Conservation (phyloP, 2,888 invertebrate species). For the Seira sanloemensis region DNA sequence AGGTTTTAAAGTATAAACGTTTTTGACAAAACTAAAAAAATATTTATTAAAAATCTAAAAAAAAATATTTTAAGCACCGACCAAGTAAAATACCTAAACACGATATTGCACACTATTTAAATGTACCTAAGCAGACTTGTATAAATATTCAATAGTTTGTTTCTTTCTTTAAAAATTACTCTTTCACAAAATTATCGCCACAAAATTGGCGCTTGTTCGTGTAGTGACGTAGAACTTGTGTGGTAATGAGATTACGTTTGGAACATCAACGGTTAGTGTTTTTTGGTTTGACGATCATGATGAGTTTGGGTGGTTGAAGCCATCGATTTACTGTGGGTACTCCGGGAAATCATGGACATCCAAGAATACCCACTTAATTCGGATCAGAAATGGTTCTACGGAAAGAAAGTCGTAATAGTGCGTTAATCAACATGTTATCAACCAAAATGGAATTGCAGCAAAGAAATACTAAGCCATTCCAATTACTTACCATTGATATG, state of each 20-base stretch:
- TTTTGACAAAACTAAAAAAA: too few relatives aligned
- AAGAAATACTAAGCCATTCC: neutral
- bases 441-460: neutral
- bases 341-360: conserved; percentile 21
- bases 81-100: too few relatives aligned
- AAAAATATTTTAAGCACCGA: too few relatives aligned
- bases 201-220: too few relatives aligned
- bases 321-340: conserved; percentile 29
- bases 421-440: neutral
- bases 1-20: too few relatives aligned
- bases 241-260: conserved; percentile 41
- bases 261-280: conserved; percentile 43
- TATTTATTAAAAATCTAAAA: too few relatives aligned
- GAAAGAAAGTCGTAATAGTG: neutral
- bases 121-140: too few relatives aligned
- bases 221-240: too few relatives aligned
- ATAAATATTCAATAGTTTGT: too few relatives aligned
- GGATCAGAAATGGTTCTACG: conserved; percentile 55
- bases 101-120: too few relatives aligned
- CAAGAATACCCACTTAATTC: conserved; percentile 37
- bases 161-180: too few relatives aligned
- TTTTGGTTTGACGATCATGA: conserved; percentile 43
- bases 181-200: too few relatives aligned
- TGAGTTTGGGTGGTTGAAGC: conserved; percentile 18
- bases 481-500: conserved; percentile 86